Base-by-base conservation (phyloP, 2,888 invertebrate species). In the Chymomyza amoena region DNA sequence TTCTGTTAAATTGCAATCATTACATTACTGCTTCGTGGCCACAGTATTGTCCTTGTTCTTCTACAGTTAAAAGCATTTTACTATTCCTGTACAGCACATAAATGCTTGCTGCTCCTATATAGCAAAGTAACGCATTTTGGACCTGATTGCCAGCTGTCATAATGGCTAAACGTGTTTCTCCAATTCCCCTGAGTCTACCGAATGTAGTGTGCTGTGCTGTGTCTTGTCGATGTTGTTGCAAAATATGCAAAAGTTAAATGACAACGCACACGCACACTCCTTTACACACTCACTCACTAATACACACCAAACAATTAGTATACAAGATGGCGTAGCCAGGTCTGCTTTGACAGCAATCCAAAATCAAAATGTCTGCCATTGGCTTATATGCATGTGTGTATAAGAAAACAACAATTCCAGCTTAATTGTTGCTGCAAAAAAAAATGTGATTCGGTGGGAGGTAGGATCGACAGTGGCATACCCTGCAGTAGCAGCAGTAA, bases 111-210 rank as follows among this genome's bases (percentile, higher is more conserved):
- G 51, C 7, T 36, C 7, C 36, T 36, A 4, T 36, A 36, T 36
- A 36, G 36, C 9, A 9, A 36, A 36, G 36, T 36, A 36, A 36
- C 9, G 9, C 36, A 9, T 9, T 36, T 6, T 83, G 80, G 88
- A 83, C 80, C 85, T 87, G 85, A 83, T 83, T 83, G 87, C 83
- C 83, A 85, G 85, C 78, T 84, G 76, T 76, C 87, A 78, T 83
- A 87, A 83, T 77, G 87, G 83, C 70, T 85, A 80, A 79, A 83
- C 83, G 88, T 85, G 77, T 45, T 10, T 77, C 80, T 70, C 66
- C 60, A 67, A 73, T 70, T 76, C 74, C 70, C 76, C 6, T 1
- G 7, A 36, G 36, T 36, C 36, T 36, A 36, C 7, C 36, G 36
- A 36, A 9, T 7, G 36, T 36, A 9, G 36, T 36, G 7, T 36